Conservation (phyloP, 2,797 vertebrate genomes). For the Yasuhikotakia modesta region DNA sequence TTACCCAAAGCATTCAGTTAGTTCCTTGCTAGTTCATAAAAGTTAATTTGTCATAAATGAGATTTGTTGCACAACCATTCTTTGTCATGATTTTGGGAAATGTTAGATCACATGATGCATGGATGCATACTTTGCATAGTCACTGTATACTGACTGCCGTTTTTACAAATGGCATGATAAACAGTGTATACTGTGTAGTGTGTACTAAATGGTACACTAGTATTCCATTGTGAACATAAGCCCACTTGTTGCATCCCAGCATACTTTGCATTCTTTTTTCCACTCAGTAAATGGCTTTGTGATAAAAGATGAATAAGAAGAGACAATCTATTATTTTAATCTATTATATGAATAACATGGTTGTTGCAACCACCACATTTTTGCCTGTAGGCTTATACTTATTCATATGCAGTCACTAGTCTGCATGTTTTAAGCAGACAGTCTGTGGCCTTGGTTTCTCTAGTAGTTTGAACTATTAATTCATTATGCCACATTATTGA, state of each 20-base stretch:
- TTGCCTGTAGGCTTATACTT: constrained; percentile 71
- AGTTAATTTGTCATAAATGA: no score
- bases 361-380: constrained; percentile 63
- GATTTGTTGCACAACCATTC: no score
- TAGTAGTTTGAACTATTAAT: constrained; percentile 68
- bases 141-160: background rate
- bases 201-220: background rate
- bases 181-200: background rate
- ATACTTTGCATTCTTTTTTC: background rate
- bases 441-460: constrained; percentile 63
- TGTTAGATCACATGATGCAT: background rate
- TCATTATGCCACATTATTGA: constrained; percentile 44
- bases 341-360: constrained; percentile 66
- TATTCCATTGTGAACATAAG: background rate
- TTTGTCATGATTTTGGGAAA: no score
- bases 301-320: constrained; percentile 79
- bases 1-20: no score
- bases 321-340: constrained; percentile 72
- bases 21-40: no score
- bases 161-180: background rate
- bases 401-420: constrained; percentile 72
- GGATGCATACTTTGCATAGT: background rate
- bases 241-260: background rate
- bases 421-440: constrained; percentile 64
- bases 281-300: constrained; percentile 49